Percentiles rank a stretch among this genome's conserved stretches.
These are phyloP conservation scores for Gadus macrocephalus DNA, from an alignment of 2,113 vertebrate species.

Conservation along the genomic window DNA sequence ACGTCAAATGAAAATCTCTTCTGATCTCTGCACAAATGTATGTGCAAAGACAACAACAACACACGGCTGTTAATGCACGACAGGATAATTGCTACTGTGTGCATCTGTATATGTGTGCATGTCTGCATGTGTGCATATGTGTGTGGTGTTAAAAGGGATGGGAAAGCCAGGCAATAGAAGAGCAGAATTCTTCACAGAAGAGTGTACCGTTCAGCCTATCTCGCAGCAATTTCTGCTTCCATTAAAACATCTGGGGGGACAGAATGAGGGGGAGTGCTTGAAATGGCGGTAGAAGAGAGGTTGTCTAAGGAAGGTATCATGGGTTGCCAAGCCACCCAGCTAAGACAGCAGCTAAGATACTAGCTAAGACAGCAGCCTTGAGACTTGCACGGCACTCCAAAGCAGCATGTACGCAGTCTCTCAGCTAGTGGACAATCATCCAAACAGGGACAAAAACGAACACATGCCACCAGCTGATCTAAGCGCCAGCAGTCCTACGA, in stretches of 20 bases:
- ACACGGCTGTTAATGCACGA: neutral
- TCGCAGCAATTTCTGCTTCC: slow-evolving; percentile 59
- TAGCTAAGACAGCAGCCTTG: slow-evolving; percentile 20
- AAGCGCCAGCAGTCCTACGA: too few species aligned
- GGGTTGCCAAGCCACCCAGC: slow-evolving; percentile 33
- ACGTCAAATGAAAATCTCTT: neutral
- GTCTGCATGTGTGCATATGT: neutral
- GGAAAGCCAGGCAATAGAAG: slow-evolving; percentile 26
- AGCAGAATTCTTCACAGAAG: too few species aligned
- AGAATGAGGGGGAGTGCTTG: slow-evolving; percentile 12
- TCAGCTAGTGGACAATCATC: neutral
- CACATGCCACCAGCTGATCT: too few species aligned
- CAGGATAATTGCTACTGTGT: neutral
- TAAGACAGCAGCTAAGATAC: slow-evolving; percentile 12
- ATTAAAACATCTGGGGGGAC: slow-evolving; percentile 13
- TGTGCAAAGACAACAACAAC: neutral
- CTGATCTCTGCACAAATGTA: neutral
- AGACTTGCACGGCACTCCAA: slow-evolving; percentile 32
- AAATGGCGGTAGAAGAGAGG: neutral
- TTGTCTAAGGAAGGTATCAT: slow-evolving; percentile 22
- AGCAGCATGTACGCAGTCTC: slow-evolving; percentile 26
- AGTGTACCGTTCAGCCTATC: slow-evolving; percentile 46
- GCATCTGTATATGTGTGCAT: neutral
- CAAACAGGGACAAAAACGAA: too few species aligned
- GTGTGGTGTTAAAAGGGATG: neutral